Percentiles rank a stretch among this genome's conserved stretches.
phyloP scores from a whole-genome alignment of 2,888 invertebrate species.

The Dryomyza anilis region DNA sequence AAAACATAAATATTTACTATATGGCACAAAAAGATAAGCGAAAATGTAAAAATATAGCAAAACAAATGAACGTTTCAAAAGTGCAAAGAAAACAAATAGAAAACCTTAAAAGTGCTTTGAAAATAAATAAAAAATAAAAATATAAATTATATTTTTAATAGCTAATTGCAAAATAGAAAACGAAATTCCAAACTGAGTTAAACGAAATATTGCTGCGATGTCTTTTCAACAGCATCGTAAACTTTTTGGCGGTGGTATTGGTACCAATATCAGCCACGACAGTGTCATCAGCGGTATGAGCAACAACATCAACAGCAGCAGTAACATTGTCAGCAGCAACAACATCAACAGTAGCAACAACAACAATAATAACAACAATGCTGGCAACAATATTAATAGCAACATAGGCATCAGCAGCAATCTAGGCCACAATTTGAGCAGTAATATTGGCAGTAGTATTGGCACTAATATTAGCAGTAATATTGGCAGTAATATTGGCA shows the following conservation, averaged over 20 bases:
- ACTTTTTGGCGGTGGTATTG: slow-evolving; percentile 43
- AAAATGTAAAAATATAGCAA: not conserved
- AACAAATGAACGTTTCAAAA: not conserved
- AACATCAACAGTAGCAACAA: not conserved
- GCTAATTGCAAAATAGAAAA: no score
- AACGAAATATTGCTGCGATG: not conserved
- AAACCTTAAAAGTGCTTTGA: not conserved
- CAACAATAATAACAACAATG: slow-evolving; percentile 10
- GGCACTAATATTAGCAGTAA: slow-evolving; percentile 31
- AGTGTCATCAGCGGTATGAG: slow-evolving; percentile 2
- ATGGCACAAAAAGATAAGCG: not conserved
- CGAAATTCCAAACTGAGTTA: not conserved
- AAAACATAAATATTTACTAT: not conserved
- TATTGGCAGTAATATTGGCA: slow-evolving; percentile 3
- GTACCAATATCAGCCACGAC: slow-evolving; percentile 30
- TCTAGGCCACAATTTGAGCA: slow-evolving; percentile 5
- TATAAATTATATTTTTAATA: no score
- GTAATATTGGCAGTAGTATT: slow-evolving; percentile 29
- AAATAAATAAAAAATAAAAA: not conserved
- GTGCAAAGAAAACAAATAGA: not conserved
- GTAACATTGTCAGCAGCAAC: not conserved
- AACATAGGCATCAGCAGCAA: slow-evolving; percentile 29
- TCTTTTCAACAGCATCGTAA: slow-evolving; percentile 49
- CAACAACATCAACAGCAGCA: slow-evolving; percentile 15
- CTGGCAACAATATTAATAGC: slow-evolving; percentile 20